Base-by-base conservation (phyloP, 1,140 invertebrate species). In the Polyergus mexicanus region DNA sequence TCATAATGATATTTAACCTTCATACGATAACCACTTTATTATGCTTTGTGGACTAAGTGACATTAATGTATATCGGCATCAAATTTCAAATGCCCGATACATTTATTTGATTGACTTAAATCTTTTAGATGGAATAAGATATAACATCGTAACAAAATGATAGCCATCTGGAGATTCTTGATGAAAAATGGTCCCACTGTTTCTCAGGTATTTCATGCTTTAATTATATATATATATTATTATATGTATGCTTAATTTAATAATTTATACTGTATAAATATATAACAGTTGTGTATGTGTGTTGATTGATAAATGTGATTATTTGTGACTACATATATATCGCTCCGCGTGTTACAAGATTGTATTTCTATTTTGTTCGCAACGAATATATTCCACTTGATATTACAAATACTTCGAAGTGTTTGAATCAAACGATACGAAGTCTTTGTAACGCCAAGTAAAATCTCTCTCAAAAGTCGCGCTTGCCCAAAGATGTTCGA, bases 131-230 rank as follows among this genome's bases (percentile, higher is more conserved):
- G n/a, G 3, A 74, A 74, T 4, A 60, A 74, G 7, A 11, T 58
- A n/a, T 2, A 78, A 16, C n/a, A n/a, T 44, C 6, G 47, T n/a
- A 28, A 11, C 25, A n/a, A 56, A 87, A 68, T 68, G 62, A 51
- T 8, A n/a, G 5, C n/a, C 5, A 78, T 78, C n/a, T 47, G 62
- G 28, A 86, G 22, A 16, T 56, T 89, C 1, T 10, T 38, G 38
- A 69, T 35, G 0, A 75, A 38, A 56, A 74, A 74, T 25, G 13
- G 25, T 1, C 32, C 47, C 28, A n/a, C 25, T 58, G 35, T 47
- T 28, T 66, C 10, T 19, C 87, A 89, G 87, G 88, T 89, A 89
- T n/a, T 60, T 44, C 3, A 65, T 63, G n/a, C 47, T 88, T 4
- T 35, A 77, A 35, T 62, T 62, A 54, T 41, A 10, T 54, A 41